A percentile compares a stretch with the other conserved stretches of the same genome.
Evolutionary conservation across 1,140 invertebrate genomes (phyloP).

Genomic region (Sweltsa coloradensis): DNA sequence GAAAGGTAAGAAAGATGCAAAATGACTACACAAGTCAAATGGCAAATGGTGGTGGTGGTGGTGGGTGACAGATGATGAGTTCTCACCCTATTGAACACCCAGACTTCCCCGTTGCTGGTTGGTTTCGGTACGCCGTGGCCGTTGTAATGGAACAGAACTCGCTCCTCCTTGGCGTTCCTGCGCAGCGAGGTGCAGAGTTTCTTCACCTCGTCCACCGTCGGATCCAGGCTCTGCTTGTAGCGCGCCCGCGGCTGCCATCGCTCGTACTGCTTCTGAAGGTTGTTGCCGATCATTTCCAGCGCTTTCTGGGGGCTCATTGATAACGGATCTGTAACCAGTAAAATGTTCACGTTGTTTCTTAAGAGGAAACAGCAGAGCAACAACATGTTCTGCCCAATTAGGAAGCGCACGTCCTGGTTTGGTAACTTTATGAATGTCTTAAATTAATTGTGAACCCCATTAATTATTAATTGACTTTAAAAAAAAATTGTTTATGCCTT

Average conservation of each 20-base stretch:
- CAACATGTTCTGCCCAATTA: too few relatives aligned
- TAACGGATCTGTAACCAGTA: constrained; percentile 52
- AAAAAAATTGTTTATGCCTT: too few relatives aligned
- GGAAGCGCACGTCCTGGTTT: too few relatives aligned
- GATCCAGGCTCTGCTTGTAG: constrained; percentile 93
- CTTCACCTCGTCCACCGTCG: constrained; percentile 95
- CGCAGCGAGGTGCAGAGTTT: constrained; percentile 89
- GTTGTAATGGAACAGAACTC: constrained; percentile 98
- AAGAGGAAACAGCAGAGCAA: too few relatives aligned
- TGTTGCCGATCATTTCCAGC: constrained; percentile 80
- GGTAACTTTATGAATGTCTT: too few relatives aligned
- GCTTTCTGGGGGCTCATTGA: constrained; percentile 86
- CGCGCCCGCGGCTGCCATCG: constrained; percentile 93
- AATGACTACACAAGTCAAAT: too few relatives aligned
- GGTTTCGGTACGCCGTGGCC: constrained; percentile 98
- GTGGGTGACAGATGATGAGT: too few relatives aligned
- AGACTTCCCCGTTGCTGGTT: constrained; percentile 96
- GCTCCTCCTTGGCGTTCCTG: constrained; percentile 97
- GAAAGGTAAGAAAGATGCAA: too few relatives aligned
- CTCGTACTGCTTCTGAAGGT: constrained; percentile 92
- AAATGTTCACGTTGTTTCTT: too few relatives aligned
- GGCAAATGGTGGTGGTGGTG: too few relatives aligned
- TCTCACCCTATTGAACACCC: constrained; percentile 99
- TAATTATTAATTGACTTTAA: too few relatives aligned
- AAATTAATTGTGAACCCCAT: too few relatives aligned